Conservation (phyloP, 1,140 invertebrate genomes). For the Hyles euphorbiae region DNA sequence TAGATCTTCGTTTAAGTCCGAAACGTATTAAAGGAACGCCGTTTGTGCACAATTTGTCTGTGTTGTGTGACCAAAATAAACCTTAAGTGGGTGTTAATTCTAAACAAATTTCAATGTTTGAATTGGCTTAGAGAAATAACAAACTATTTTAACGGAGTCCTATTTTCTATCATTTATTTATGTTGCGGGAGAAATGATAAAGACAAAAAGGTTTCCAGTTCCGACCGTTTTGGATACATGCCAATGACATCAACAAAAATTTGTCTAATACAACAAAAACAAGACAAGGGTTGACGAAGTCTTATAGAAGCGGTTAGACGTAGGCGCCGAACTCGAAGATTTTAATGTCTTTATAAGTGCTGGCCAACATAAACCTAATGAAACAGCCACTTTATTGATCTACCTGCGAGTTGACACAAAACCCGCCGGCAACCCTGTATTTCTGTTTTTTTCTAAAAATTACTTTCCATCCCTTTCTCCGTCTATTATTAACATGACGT, state of each 20-base stretch:
- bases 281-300: slow-evolving; percentile 18
- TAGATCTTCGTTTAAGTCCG: too few relatives aligned
- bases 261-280: slow-evolving; percentile 25
- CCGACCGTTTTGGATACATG: neutral
- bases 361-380: slow-evolving; percentile 66
- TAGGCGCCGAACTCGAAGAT: slow-evolving; percentile 40
- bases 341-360: slow-evolving; percentile 75
- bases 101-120: too few relatives aligned
- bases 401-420: slow-evolving; percentile 69
- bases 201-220: too few relatives aligned
- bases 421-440: slow-evolving; percentile 57
- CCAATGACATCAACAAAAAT: slow-evolving; percentile 10
- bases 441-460: slow-evolving; percentile 69
- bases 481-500: slow-evolving; percentile 11
- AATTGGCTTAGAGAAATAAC: too few relatives aligned
- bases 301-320: slow-evolving; percentile 3
- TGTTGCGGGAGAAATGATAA: too few relatives aligned
- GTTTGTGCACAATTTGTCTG: too few relatives aligned
- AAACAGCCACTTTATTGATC: slow-evolving; percentile 71
- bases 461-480: slow-evolving; percentile 45
- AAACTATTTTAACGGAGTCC: too few relatives aligned
- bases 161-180: too few relatives aligned
- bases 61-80: too few relatives aligned
- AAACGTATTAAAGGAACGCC: too few relatives aligned
- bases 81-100: too few relatives aligned